Conservation (phyloP, 2,113 vertebrate species). For the Manacus vitellinus region DNA sequence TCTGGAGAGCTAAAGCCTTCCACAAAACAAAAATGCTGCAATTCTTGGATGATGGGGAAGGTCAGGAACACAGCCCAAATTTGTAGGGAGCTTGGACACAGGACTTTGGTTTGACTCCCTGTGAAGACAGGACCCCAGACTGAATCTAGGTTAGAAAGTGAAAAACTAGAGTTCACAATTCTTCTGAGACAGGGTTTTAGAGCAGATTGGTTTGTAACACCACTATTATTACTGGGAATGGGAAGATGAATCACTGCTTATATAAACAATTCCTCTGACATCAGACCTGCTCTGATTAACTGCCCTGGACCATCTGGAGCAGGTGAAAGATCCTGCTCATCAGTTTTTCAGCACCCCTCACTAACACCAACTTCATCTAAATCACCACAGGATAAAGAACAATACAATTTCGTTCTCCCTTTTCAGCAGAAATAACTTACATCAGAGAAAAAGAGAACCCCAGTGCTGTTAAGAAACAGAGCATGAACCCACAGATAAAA, state of each 20-base stretch:
- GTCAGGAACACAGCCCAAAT: not conserved
- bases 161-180: not conserved
- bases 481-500: not conserved
- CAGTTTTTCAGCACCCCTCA: not conserved
- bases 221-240: not conserved
- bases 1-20: not conserved
- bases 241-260: conserved; percentile 29
- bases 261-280: conserved; percentile 39
- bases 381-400: not conserved
- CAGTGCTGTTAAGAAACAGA: not conserved
- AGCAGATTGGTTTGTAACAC: not conserved
- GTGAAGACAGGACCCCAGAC: not conserved
- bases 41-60: not conserved
- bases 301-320: conserved; percentile 18
- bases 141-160: not conserved
- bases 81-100: not conserved
- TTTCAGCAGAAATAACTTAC: not conserved
- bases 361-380: not conserved
- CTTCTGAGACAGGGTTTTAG: not conserved
- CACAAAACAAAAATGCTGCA: not conserved
- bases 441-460: not conserved
- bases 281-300: conserved; percentile 12
- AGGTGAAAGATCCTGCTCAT: not conserved
- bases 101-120: not conserved
- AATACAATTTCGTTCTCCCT: not conserved